Conservation (phyloP, 1,140 invertebrate species). For the Zaprionus tsacasi region DNA sequence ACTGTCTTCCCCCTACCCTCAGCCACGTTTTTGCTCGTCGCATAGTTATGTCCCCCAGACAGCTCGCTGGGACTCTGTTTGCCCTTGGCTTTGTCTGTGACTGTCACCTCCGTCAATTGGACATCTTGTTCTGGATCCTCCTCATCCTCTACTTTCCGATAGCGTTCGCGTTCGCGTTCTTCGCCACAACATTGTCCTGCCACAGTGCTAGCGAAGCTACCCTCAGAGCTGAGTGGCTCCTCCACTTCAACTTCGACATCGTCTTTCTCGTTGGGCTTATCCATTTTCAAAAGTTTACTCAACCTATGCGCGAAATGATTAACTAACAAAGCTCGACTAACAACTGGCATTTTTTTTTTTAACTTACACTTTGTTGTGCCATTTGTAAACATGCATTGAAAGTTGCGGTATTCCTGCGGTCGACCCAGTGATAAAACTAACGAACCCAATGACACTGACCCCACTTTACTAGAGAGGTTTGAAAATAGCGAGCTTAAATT, state of each 20-base stretch:
- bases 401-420: conserved; percentile 52
- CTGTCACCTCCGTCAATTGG: not conserved
- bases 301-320: conserved; percentile 2
- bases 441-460: conserved; percentile 58
- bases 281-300: conserved; percentile 33
- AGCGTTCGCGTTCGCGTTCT: not conserved
- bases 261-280: conserved; percentile 30
- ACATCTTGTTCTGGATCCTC: not conserved
- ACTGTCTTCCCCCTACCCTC: conserved; percentile 47
- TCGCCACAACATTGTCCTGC: conserved; percentile 46
- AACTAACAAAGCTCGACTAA: conserved; percentile 19
- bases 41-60: conserved; percentile 60
- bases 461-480: conserved; percentile 15
- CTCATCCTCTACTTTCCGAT: not conserved
- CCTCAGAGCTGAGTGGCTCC: conserved; percentile 51
- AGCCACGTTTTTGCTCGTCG: conserved; percentile 70
- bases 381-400: conserved; percentile 51
- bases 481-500: too few species aligned
- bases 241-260: conserved; percentile 27
- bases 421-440: conserved; percentile 48
- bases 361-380: conserved; percentile 19
- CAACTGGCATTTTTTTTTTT: conserved; percentile 14
- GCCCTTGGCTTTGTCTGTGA: not conserved
- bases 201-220: conserved; percentile 49
- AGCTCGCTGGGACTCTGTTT: conserved; percentile 46